Conservation (phyloP, 2,113 vertebrate species). For the Neogobius melanostomus region DNA sequence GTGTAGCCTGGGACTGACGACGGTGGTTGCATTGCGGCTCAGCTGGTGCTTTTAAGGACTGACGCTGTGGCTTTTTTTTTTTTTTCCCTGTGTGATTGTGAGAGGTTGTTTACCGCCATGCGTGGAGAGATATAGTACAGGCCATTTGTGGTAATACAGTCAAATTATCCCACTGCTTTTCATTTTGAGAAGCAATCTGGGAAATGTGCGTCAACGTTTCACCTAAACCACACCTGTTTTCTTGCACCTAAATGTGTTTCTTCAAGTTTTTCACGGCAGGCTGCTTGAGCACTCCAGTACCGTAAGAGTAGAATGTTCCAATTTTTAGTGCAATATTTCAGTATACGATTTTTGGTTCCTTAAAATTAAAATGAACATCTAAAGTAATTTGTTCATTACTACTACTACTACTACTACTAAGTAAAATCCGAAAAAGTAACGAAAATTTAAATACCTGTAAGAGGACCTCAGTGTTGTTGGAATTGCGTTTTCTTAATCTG, state of each 20-base stretch:
- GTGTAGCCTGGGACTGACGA: conserved; percentile 51
- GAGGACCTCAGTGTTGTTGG: too few species aligned
- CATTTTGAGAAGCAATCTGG: background rate
- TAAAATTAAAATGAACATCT: too few species aligned
- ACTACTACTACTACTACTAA: too few species aligned
- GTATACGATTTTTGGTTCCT: too few species aligned
- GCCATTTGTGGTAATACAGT: background rate
- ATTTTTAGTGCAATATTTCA: too few species aligned
- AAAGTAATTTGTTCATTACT: too few species aligned
- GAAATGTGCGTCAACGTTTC: conserved; percentile 13
- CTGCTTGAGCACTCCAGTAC: conserved; percentile 8
- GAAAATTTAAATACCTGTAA: too few species aligned
- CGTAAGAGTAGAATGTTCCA: too few species aligned
- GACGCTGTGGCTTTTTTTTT: conserved; percentile 20
- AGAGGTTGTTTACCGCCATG: conserved; percentile 15
- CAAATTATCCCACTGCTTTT: background rate
- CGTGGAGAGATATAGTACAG: background rate
- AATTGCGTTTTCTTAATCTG: too few species aligned
- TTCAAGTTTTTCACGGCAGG: conserved; percentile 7
- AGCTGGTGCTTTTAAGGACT: conserved; percentile 24
- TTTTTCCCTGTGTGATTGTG: conserved; percentile 6
- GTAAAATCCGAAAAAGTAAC: too few species aligned
- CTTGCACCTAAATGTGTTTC: background rate
- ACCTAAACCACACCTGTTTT: conserved; percentile 15
- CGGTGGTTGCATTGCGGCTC: conserved; percentile 17